Percentiles rank a stretch among this genome's conserved stretches.
phyloP scores from a whole-genome alignment of 2,888 invertebrate species.

The Pseudococcus jackbeardsleyi region DNA sequence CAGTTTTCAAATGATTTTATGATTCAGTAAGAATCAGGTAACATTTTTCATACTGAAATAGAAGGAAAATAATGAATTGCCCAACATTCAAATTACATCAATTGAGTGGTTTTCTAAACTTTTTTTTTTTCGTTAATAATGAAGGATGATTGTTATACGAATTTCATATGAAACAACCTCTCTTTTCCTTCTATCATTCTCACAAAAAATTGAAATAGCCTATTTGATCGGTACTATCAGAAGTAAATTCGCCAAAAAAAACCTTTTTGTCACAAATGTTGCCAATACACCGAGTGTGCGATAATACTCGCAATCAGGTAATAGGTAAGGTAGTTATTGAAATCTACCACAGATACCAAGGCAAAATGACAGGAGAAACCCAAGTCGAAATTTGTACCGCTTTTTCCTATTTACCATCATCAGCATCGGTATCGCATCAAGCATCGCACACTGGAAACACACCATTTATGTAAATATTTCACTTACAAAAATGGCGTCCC shows the following conservation, averaged over 20 bases:
- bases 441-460: background rate
- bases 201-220: background rate
- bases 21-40: too few species aligned
- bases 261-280: background rate
- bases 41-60: too few species aligned
- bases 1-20: too few species aligned
- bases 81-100: too few species aligned
- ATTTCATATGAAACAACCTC: too few species aligned
- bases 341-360: background rate
- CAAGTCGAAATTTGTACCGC: background rate
- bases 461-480: slow-evolving; percentile 10
- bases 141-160: too few species aligned
- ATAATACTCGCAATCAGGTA: background rate
- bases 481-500: background rate
- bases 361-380: background rate
- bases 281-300: background rate
- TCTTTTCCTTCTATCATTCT: background rate
- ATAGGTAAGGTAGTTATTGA: background rate
- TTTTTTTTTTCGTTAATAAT: too few species aligned
- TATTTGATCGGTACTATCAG: background rate
- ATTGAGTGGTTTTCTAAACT: too few species aligned
- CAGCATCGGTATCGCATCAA: background rate
- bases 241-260: background rate
- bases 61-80: too few species aligned
- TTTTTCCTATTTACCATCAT: background rate